Base-by-base conservation (phyloP, 2,797 vertebrate species). In the Phataginus tetradactyla region DNA sequence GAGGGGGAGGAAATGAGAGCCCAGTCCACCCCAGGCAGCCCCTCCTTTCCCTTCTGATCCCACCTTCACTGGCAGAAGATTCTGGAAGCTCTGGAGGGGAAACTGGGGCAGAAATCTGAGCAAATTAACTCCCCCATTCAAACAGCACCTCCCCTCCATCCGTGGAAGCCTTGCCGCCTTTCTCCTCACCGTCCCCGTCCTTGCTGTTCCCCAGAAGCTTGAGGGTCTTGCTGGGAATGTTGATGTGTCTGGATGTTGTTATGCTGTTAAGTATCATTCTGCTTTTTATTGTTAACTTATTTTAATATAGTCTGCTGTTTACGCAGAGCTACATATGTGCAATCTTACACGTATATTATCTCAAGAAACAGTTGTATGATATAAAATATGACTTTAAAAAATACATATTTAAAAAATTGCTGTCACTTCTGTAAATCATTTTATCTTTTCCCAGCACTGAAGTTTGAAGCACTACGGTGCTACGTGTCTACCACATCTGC, bases 151-250 rank as follows among this genome's bases (percentile, higher is more conserved):
- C 80, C 49, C 34, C 27, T 4, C 32, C 3, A 0, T 51, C 2
- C 66, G 20, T 68, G 75, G 59, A 53, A 83, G 71, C 20, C 23
- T 7, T 34, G 0, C 55, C 25, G 1, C 11, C 34, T 17, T 34
- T n/a, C 14, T 61, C 32, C 1, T 4, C 39, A 4, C 2, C 45
- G 8, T 5, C 12, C 68, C 27, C 23, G 9, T 2, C 5, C 55
- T 27, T 1, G 0, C 10, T 5, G 5, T 13, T 27, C 7, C 12
- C 53, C 0, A 0, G 1, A 15, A 39, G 39, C 49, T 77, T 0
- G 0, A 17, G 21, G 3, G 8, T 13, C 55, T 32, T 20, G 32
- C 34, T 25, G 0, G 5, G 11, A 14, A 1, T 0, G 4, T 4
- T 1, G 27, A 34, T 23, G 0, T 25, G 59, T 37, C 21, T 49